Percentiles rank a stretch among this genome's conserved stretches.
These are phyloP conservation scores for Patella pellucida DNA, from an alignment of 2,888 invertebrate species.

Conservation along the genomic window DNA sequence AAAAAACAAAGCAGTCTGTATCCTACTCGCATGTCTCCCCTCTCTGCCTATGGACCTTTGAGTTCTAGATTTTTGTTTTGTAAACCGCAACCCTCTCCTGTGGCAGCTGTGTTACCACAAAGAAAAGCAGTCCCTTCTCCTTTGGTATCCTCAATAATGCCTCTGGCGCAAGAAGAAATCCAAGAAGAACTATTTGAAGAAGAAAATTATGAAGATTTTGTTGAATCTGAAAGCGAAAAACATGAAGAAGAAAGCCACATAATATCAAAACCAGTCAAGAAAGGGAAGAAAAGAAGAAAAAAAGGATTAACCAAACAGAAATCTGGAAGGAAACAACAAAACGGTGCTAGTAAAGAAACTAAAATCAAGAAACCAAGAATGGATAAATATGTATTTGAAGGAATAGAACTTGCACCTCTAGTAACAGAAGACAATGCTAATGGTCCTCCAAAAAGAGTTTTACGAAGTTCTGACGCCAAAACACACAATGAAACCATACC, in stretches of 20 bases:
- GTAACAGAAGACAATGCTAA: no score
- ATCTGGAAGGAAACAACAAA: no score
- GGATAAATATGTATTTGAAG: no score
- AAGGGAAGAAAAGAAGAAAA: conserved; percentile 9
- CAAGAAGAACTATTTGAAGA: neutral
- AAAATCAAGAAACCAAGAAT: no score
- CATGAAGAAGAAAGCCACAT: neutral
- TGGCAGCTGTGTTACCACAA: conserved; percentile 26
- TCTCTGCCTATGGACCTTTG: neutral
- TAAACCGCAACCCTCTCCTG: conserved; percentile 17
- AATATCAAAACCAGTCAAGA: neutral
- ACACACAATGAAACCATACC: neutral
- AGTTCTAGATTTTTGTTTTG: conserved; percentile 15
- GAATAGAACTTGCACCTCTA: no score
- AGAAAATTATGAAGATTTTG: neutral
- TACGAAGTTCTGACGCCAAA: neutral
- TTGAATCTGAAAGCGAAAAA: neutral
- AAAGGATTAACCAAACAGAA: neutral
- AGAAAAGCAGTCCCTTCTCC: neutral
- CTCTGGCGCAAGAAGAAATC: neutral
- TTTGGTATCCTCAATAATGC: neutral
- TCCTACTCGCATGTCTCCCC: neutral
- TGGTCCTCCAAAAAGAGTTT: neutral
- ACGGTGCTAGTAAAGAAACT: no score
- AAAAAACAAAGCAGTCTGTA: neutral